These are phyloP conservation scores for Poicephalus meyeri DNA, from an alignment of 2,113 vertebrate species.

Conservation along the genomic window DNA sequence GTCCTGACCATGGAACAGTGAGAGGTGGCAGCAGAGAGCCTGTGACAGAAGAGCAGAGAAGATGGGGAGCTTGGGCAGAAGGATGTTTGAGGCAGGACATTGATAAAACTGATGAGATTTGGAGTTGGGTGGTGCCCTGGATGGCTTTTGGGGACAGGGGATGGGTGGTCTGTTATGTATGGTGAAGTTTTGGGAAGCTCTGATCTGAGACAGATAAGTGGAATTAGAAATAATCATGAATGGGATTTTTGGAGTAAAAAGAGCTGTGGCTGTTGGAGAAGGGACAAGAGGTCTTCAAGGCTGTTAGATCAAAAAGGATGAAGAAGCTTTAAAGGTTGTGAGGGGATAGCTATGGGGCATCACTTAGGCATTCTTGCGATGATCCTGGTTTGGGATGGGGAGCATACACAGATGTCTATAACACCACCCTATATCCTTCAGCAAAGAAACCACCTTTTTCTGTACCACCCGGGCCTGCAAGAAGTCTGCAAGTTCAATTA, in stretches of 20 bases:
- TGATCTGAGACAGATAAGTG: not conserved
- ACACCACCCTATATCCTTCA: not conserved
- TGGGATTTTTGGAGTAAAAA: not conserved
- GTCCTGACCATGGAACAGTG: rapidly evolving
- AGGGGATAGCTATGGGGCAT: no score
- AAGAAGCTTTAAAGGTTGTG: not conserved
- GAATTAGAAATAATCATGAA: not conserved
- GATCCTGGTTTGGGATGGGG: not conserved
- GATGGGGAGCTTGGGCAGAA: rapidly evolving
- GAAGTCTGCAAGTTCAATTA: not conserved
- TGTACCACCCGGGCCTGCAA: not conserved
- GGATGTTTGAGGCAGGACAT: not conserved
- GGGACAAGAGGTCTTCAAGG: not conserved
- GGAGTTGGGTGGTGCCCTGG: not conserved
- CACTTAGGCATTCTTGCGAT: not conserved
- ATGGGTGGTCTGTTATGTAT: not conserved
- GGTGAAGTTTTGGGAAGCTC: not conserved
- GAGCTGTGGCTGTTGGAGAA: not conserved
- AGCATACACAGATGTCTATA: not conserved
- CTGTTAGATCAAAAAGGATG: not conserved
- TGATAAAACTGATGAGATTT: not conserved
- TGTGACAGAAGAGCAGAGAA: not conserved
- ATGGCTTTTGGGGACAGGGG: not conserved
- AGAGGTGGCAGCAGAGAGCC: not conserved
- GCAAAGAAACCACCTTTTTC: not conserved